A percentile compares a stretch with the other conserved stretches of the same genome.
Conservation (phyloP, 2,888 invertebrate genomes). For the Exocentrus adspersus region DNA sequence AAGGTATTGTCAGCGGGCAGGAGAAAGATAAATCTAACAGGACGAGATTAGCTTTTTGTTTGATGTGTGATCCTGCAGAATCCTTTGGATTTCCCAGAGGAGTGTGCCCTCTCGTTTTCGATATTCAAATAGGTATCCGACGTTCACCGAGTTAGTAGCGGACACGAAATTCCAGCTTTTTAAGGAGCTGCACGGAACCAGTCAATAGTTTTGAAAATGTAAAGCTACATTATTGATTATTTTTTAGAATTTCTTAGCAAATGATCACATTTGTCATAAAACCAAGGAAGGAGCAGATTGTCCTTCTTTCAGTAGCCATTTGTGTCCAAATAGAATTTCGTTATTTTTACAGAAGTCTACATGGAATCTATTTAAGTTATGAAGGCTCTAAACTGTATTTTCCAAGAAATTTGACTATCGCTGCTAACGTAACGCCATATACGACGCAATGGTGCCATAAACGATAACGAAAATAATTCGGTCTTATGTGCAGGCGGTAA, state of each 20-base stretch:
- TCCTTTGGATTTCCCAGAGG: constrained; percentile 53
- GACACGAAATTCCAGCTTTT: constrained; percentile 57
- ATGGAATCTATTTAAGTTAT: too few relatives aligned
- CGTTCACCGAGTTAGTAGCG: constrained; percentile 51
- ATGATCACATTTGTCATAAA: too few relatives aligned
- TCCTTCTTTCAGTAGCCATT: too few relatives aligned
- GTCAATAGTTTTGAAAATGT: too few relatives aligned
- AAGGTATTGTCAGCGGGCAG: constrained; percentile 39
- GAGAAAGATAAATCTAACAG: constrained; percentile 39
- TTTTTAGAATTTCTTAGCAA: too few relatives aligned
- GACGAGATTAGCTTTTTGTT: constrained; percentile 41
- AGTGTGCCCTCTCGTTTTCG: constrained; percentile 49
- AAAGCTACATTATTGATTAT: too few relatives aligned
- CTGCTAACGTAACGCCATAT: background rate
- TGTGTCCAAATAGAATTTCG: too few relatives aligned
- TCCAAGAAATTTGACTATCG: background rate
- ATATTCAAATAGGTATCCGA: constrained; percentile 56
- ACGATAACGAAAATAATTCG: constrained; percentile 19
- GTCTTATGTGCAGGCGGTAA: constrained; percentile 4
- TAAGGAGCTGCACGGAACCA: constrained; percentile 40
- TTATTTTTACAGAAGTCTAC: too few relatives aligned
- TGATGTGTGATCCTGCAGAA: constrained; percentile 46
- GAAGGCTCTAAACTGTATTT: background rate
- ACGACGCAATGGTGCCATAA: constrained; percentile 1
- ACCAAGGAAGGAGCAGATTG: too few relatives aligned